Conservation (phyloP, 1,140 invertebrate genomes). For the Drosophila varians region DNA sequence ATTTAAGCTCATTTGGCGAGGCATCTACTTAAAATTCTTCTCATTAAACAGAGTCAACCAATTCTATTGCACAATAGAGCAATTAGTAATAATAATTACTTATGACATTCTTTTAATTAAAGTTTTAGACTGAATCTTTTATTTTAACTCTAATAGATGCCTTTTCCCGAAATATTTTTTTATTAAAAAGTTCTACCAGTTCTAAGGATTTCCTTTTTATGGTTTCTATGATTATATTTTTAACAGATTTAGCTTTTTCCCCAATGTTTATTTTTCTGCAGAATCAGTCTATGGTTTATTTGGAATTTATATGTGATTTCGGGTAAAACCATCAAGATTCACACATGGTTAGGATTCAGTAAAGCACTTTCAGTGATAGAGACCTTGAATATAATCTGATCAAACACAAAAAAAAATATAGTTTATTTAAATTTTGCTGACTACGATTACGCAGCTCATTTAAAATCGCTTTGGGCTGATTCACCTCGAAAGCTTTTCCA, state of each 20-base stretch:
- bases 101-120: background rate
- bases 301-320: background rate
- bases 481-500: constrained; percentile 45
- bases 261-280: too few species aligned
- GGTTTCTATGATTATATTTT: too few species aligned
- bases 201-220: too few species aligned
- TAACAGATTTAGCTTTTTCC: too few species aligned
- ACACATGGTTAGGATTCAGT: background rate
- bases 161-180: too few species aligned
- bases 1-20: constrained; percentile 16
- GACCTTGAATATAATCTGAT: background rate
- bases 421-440: background rate
- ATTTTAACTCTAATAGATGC: too few species aligned
- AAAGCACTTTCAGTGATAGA: background rate
- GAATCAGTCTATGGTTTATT: too few species aligned
- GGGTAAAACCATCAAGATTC: background rate
- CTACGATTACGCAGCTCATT: constrained; percentile 8
- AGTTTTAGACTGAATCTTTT: too few species aligned
- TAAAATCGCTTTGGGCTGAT: constrained; percentile 30
- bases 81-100: background rate
- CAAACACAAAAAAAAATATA: background rate
- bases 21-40: background rate
- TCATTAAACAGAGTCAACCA: background rate
- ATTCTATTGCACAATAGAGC: background rate
- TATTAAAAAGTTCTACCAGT: too few species aligned